Evolutionary conservation across 2,888 invertebrate species (phyloP).

Genomic region (Drosophila mayaguana): DNA sequence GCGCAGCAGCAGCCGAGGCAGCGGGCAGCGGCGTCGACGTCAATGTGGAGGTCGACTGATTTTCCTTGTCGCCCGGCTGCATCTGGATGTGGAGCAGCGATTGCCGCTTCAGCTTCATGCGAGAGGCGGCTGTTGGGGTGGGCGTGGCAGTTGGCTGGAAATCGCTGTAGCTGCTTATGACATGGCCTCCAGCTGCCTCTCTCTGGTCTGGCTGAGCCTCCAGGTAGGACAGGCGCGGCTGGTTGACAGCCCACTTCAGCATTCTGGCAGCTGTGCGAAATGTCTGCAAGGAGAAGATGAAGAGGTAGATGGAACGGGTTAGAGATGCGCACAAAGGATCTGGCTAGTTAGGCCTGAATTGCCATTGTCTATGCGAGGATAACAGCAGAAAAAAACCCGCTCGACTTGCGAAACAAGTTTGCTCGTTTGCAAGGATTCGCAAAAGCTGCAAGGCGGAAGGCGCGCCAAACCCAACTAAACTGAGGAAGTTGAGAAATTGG

Average conservation of each 20-base stretch:
- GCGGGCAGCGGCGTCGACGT: slow-evolving; percentile 80
- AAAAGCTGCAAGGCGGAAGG: slow-evolving; percentile 36
- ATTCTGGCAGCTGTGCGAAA: slow-evolving; percentile 65
- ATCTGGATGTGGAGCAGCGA: slow-evolving; percentile 30
- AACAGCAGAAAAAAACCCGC: slow-evolving; percentile 48
- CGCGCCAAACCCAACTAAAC: slow-evolving; percentile 19
- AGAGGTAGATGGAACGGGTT: slow-evolving; percentile 6
- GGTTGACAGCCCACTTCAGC: slow-evolving; percentile 84
- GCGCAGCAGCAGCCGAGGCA: slow-evolving; percentile 5
- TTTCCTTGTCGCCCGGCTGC: slow-evolving; percentile 59
- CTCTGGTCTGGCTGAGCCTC: slow-evolving; percentile 24
- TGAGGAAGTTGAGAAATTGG: slow-evolving; percentile 3
- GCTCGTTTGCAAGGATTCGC: slow-evolving; percentile 39
- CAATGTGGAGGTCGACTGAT: slow-evolving; percentile 77
- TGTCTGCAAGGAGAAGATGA: slow-evolving; percentile 35
- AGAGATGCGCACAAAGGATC: slow-evolving; percentile 34
- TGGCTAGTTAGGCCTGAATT: slow-evolving; percentile 53
- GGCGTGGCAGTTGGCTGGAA: slow-evolving; percentile 28
- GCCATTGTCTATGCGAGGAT: slow-evolving; percentile 31
- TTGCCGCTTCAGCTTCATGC: slow-evolving; percentile 31
- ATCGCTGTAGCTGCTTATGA: slow-evolving; percentile 16
- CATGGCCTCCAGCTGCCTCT: background rate
- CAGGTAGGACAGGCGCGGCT: slow-evolving; percentile 80
- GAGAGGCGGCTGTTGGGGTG: background rate
- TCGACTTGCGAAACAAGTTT: slow-evolving; percentile 60